Base-by-base conservation (phyloP, 2,113 vertebrate species). In the Dromas ardeola region DNA sequence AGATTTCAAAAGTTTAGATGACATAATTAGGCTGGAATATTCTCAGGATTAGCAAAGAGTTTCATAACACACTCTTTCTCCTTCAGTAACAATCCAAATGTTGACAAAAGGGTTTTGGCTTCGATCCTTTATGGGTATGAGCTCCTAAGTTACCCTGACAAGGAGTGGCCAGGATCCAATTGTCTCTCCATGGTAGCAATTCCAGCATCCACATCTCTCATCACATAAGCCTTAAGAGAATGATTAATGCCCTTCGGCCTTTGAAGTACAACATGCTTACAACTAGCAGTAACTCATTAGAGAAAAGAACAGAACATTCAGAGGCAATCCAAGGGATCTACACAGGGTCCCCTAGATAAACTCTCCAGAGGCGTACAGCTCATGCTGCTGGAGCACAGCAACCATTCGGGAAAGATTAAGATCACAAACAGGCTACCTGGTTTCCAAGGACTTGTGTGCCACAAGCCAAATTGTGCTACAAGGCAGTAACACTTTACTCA, bases 31-130 rank as follows among this genome's bases (percentile, higher is more conserved):
- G 43, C 42, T 72, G 71, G 47, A 47, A 74, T 70, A 87, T 29
- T 85, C 47, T 70, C 59, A 36, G 17, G 61, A 92, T 82, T 74
- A 93, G 32, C 22, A 50, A 56, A 56, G 53, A 79, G 82, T 88
- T 96, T 94, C 67, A 42, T 88, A 85, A 93, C 73, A 62, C 10
- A 2, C 43, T 77, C 53, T n/a, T 81, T 84, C 91, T 91, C 58
- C 59, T 95, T 91, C 79, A 87, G 34, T 69, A 87, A 34, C 34
- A 93, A 91, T 38, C 61, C 81, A 89, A 65, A 85, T 90, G 86
- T 93, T 96, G 91, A 96, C 94, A 88, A 78, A 92, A 92, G 91
- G 45, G 17, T 83, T 95, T 96, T 93, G 81, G 81, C 70, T 87
- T 86, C 67, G 43, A 47, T 81, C 73, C 55, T 92, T 92, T 81